These are phyloP conservation scores for Sarcophaga variegata DNA, from an alignment of 2,888 invertebrate species.

Conservation along the genomic window DNA sequence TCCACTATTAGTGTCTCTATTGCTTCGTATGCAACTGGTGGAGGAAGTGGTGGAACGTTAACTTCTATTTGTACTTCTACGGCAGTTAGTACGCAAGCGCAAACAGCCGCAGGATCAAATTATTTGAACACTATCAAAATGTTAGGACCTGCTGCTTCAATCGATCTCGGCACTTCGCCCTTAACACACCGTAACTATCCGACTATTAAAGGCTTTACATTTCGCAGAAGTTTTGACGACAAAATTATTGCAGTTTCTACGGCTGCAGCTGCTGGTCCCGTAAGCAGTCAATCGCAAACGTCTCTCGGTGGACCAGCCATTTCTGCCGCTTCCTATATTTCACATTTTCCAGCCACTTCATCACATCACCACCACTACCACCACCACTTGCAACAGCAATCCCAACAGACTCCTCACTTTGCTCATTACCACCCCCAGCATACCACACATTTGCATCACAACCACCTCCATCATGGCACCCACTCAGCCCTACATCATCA, in stretches of 20 bases:
- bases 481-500: conserved; percentile 72
- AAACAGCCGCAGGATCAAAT: conserved; percentile 71
- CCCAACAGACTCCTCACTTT: conserved; percentile 71
- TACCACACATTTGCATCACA: conserved; percentile 72
- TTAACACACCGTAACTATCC: conserved; percentile 79
- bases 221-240: conserved; percentile 80
- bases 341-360: conserved; percentile 64
- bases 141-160: conserved; percentile 78
- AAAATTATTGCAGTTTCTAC: conserved; percentile 76
- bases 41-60: conserved; percentile 27
- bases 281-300: conserved; percentile 67
- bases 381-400: conserved; percentile 76
- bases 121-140: conserved; percentile 76
- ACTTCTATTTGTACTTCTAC: conserved; percentile 48
- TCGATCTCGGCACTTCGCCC: conserved; percentile 78
- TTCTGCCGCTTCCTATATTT: conserved; percentile 68
- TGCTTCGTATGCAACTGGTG: conserved; percentile 61
- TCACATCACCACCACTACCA: conserved; percentile 68
- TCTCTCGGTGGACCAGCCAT: conserved; percentile 65
- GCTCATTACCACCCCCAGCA: conserved; percentile 69
- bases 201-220: conserved; percentile 79
- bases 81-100: conserved; percentile 55
- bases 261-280: conserved; percentile 38
- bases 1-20: conserved; percentile 69
- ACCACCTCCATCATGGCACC: conserved; percentile 74